These are phyloP conservation scores for Lordiphosa collinella DNA, from an alignment of 1,140 invertebrate species.

Conservation along the genomic window DNA sequence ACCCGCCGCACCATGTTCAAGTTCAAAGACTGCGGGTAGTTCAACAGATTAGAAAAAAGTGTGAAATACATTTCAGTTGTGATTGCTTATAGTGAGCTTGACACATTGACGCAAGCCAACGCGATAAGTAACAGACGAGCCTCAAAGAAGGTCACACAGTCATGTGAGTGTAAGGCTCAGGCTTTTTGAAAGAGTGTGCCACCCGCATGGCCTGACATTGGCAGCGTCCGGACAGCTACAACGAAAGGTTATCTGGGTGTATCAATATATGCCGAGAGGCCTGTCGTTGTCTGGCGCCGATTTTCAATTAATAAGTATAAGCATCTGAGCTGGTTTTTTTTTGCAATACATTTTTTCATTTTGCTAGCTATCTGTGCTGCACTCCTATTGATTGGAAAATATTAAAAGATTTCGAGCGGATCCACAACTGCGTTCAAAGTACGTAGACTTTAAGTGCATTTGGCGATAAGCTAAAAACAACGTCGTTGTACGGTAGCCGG, in stretches of 20 bases:
- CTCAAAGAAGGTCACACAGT: slow-evolving; percentile 19
- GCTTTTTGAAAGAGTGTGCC: slow-evolving; percentile 8
- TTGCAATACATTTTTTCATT: slow-evolving; percentile 2
- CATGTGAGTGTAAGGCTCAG: not conserved
- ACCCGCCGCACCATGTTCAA: slow-evolving; percentile 19
- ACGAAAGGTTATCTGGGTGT: slow-evolving; percentile 24
- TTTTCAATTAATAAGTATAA: slow-evolving; percentile 30
- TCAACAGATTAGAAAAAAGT: not conserved
- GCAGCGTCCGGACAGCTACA: slow-evolving; percentile 8
- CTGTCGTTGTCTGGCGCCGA: slow-evolving; percentile 12
- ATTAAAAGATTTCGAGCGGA: slow-evolving; percentile 31
- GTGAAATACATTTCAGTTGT: not conserved
- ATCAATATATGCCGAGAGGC: slow-evolving; percentile 31
- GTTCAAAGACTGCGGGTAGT: slow-evolving; percentile 43
- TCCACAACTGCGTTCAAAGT: slow-evolving; percentile 34
- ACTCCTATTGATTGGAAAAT: slow-evolving; percentile 51
- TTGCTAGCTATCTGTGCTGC: slow-evolving; percentile 28
- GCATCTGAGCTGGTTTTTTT: slow-evolving; percentile 10
- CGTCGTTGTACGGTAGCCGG: slow-evolving; percentile 13
- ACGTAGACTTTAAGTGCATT: slow-evolving; percentile 17
- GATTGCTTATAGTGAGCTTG: not conserved
- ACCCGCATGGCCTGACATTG: slow-evolving; percentile 10
- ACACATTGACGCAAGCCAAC: not conserved
- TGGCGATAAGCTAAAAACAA: slow-evolving; percentile 27
- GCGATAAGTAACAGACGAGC: slow-evolving; percentile 21